phyloP scores from a whole-genome alignment of 2,113 vertebrate genomes.

The Planiliza haematocheilus region DNA sequence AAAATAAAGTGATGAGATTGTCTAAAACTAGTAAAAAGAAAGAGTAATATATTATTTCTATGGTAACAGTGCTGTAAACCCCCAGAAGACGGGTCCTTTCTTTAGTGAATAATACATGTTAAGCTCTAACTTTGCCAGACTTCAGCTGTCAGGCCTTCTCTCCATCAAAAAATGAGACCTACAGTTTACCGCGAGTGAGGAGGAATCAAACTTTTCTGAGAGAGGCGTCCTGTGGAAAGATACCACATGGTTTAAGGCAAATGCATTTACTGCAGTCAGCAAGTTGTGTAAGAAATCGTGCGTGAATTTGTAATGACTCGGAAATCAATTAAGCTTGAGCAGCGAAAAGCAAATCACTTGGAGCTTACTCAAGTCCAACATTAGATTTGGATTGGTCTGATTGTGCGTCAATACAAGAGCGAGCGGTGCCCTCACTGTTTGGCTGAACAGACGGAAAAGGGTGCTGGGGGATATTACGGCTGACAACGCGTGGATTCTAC shows the following conservation, averaged over 20 bases:
- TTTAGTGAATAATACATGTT: slow-evolving; percentile 26
- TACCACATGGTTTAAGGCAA: slow-evolving; percentile 28
- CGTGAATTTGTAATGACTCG: slow-evolving; percentile 14
- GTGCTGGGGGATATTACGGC: background rate
- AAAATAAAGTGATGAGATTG: background rate
- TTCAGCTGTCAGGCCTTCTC: slow-evolving; percentile 26
- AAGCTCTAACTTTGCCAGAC: slow-evolving; percentile 6
- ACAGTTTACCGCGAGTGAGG: background rate
- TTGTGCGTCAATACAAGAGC: background rate
- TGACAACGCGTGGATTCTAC: background rate
- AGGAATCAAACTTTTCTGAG: slow-evolving; percentile 8
- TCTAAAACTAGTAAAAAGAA: background rate
- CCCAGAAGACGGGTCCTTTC: background rate
- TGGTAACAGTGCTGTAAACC: background rate
- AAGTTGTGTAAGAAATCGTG: slow-evolving; percentile 14
- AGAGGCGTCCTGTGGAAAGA: slow-evolving; percentile 17
- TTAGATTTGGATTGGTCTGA: slow-evolving; percentile 13
- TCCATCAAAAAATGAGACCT: background rate
- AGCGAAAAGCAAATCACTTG: slow-evolving; percentile 28
- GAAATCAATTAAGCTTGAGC: slow-evolving; percentile 36
- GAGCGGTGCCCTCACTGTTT: background rate
- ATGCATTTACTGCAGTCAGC: slow-evolving; percentile 26
- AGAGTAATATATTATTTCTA: no score
- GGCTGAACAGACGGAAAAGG: slow-evolving; percentile 5
- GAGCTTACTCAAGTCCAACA: background rate